Base-by-base conservation (phyloP, 2,113 vertebrate species). In the Atlantisia rogersi region DNA sequence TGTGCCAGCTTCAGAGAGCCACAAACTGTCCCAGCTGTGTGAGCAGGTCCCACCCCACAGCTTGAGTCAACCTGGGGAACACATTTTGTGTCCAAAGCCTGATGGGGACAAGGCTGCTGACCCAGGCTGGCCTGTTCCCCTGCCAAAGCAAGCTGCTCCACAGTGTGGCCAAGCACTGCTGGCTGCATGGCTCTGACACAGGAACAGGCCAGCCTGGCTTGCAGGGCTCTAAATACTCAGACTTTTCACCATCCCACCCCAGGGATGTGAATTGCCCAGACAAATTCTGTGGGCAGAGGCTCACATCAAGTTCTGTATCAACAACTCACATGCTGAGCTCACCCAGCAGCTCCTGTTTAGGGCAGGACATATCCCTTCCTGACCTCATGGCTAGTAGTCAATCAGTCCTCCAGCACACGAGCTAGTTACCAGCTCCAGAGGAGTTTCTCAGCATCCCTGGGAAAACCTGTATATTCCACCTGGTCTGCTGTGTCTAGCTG, bases 151-250 rank as follows among this genome's bases (percentile, higher is more conserved):
- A 81, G 59, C 6, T 56, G 56, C 76, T 69, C 78, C 20, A 50
- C 35, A 17, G 5, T 0, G 0, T 16, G 48, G 29, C 4, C 12
- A 60, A n/a, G 15, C 39, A 56, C 59, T 42, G 28, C 3, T 31
- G 24, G 37, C 0, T 10, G 10, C 13, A 50, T 40, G 82, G 12
- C 89, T 63, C 70, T 4, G 20, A 26, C 7, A 12, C 4, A 22
- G 20, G 4, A 12, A 1, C 1, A 6, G 6, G 29, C 67, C 35
- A 4, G 2, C 4, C 0, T 9, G 58, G 1, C 26, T 62, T 37
- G 3, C 12, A 37, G 6, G 19, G 14, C 0, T 29, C 14, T 31
- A n/a, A 84, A 42, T 60, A 60, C 6, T 37, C 10, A 6, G 6
- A 11, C 3, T 40, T 92, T 80, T 42, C 16, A 48, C 42, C 42